phyloP scores from a whole-genome alignment of 2,113 vertebrate genomes.

The Dendrocopos noguchii region DNA sequence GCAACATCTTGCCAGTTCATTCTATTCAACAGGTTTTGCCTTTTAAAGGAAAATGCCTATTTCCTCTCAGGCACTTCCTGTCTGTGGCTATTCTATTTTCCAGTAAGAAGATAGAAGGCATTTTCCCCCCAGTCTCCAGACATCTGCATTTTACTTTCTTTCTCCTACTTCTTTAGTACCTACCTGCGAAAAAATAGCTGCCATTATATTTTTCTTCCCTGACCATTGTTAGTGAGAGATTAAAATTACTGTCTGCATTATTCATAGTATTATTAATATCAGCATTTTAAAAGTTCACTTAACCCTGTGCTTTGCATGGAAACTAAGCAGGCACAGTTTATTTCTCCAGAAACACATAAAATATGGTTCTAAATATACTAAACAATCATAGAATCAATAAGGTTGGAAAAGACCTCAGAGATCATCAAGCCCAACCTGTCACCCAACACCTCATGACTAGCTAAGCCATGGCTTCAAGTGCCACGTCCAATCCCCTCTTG shows the following conservation, averaged over 20 bases:
- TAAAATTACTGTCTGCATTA: constrained; percentile 19
- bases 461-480: too few species aligned
- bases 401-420: too few species aligned
- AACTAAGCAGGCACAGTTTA: neutral
- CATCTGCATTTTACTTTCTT: constrained; percentile 6
- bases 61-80: neutral
- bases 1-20: neutral
- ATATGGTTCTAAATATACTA: neutral
- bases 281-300: neutral
- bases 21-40: constrained; percentile 8
- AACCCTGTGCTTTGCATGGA: neutral
- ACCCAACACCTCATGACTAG: too few species aligned
- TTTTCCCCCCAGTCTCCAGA: neutral
- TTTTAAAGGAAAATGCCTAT: constrained; percentile 14
- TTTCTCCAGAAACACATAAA: neutral
- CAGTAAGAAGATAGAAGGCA: neutral
- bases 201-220: neutral
- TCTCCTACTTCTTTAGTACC: constrained; percentile 8
- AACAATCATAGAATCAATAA: neutral
- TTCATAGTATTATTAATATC: neutral
- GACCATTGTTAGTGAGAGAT: neutral
- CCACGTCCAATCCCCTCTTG: too few species aligned
- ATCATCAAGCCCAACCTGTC: too few species aligned
- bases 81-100: neutral
- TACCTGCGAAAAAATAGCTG: constrained; percentile 28